Conservation (phyloP, 2,797 vertebrate species). For the Enteromius fasciolatus region DNA sequence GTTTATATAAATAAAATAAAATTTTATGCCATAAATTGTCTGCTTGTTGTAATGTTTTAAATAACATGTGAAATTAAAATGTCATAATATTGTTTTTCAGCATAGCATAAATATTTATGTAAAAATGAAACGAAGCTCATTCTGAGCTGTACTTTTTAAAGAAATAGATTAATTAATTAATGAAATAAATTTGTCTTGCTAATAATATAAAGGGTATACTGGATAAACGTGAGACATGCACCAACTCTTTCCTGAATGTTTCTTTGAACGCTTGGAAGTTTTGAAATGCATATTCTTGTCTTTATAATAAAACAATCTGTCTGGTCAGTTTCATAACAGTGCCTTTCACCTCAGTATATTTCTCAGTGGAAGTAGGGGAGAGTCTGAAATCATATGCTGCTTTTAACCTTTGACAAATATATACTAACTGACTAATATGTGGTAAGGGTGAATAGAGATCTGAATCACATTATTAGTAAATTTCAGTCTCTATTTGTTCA, state of each 20-base stretch:
- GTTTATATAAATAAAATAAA: not conserved
- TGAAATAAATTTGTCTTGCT: too few species aligned
- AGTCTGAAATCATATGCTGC: not conserved
- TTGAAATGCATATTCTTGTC: not conserved
- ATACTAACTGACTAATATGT: not conserved
- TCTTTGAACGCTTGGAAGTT: not conserved
- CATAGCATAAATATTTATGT: too few species aligned
- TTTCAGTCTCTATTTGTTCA: not conserved
- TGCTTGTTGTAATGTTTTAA: not conserved
- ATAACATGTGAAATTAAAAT: not conserved
- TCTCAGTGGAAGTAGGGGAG: not conserved
- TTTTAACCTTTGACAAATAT: constrained; percentile 7
- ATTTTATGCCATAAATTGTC: not conserved
- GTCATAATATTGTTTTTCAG: not conserved
- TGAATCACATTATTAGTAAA: not conserved
- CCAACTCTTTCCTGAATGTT: not conserved
- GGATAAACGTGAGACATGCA: not conserved
- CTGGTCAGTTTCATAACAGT: not conserved
- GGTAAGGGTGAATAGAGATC: not conserved
- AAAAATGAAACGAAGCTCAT: too few species aligned
- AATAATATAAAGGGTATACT: too few species aligned
- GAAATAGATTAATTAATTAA: too few species aligned
- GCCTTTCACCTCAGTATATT: constrained; percentile 4
- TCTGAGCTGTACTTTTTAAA: too few species aligned
- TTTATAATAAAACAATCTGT: not conserved